Evolutionary conservation across 2,113 vertebrate genomes (phyloP).

Genomic region (Tychaedon coryphoeus): DNA sequence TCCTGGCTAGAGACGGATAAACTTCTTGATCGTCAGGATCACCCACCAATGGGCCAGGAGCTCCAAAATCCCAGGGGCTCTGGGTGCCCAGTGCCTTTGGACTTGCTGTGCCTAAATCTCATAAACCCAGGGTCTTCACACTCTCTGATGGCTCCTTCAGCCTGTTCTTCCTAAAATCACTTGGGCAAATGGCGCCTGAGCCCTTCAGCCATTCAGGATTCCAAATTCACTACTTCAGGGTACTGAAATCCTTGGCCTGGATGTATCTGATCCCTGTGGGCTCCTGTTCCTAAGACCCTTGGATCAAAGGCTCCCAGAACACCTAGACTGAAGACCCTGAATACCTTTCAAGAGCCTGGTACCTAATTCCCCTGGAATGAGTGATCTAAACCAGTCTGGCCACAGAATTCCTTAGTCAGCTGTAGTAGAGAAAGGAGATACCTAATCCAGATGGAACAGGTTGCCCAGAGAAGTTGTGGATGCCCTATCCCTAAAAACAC

Average conservation of each 20-base stretch:
- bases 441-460: neutral
- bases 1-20: neutral
- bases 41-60: neutral
- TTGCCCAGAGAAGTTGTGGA: neutral
- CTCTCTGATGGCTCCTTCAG: accelerated
- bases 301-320: neutral
- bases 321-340: neutral
- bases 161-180: neutral
- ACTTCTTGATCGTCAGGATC: neutral
- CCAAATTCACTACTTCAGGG: neutral
- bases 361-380: neutral
- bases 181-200: neutral
- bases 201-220: neutral
- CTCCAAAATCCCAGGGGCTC: accelerated
- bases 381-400: neutral
- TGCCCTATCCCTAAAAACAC: neutral
- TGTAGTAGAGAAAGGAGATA: neutral
- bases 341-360: neutral
- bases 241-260: neutral
- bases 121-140: neutral
- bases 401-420: neutral
- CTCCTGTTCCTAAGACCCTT: neutral
- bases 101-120: neutral
- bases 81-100: neutral
- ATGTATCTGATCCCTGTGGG: neutral